Evolutionary conservation across 2,797 vertebrate species (phyloP).

Genomic region (Danio jaintianensis): DNA sequence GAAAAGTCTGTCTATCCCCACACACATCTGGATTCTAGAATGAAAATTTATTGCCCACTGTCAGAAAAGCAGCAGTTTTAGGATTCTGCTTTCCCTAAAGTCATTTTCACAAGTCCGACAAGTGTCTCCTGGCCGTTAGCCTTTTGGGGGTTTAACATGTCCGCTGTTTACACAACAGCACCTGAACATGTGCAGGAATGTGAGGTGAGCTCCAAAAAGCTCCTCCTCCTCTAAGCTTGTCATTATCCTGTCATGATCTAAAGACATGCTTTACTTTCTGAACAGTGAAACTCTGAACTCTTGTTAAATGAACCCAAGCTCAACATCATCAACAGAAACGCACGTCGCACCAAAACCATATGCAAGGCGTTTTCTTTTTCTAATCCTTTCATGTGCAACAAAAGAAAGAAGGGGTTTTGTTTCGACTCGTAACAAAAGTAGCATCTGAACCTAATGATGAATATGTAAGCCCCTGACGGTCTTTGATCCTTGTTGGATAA

Average conservation of each 20-base stretch:
- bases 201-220: slow-evolving; percentile 11
- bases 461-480: slow-evolving; percentile 43
- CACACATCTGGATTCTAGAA: slow-evolving; percentile 71
- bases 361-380: slow-evolving; percentile 35
- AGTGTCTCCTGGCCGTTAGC: slow-evolving; percentile 6
- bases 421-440: slow-evolving; percentile 65
- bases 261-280: slow-evolving; percentile 25
- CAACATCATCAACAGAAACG: neutral
- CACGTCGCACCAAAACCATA: slow-evolving; percentile 11
- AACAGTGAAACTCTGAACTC: slow-evolving; percentile 37
- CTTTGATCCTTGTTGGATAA: slow-evolving; percentile 70
- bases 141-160: slow-evolving; percentile 10
- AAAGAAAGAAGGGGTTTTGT: slow-evolving; percentile 54
- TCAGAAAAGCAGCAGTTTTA: slow-evolving; percentile 53
- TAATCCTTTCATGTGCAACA: slow-evolving; percentile 39
- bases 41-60: slow-evolving; percentile 64
- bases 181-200: slow-evolving; percentile 51
- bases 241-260: slow-evolving; percentile 51
- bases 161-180: slow-evolving; percentile 24
- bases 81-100: slow-evolving; percentile 30
- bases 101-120: slow-evolving; percentile 22
- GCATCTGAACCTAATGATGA: slow-evolving; percentile 58
- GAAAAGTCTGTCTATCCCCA: slow-evolving; percentile 60
- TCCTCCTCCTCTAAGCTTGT: slow-evolving; percentile 32
- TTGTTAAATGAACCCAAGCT: slow-evolving; percentile 17